A percentile compares a stretch with the other conserved stretches of the same genome.
These are phyloP conservation scores for Poeciliopsis infans DNA, from an alignment of 2,797 vertebrate genomes.

Conservation along the genomic window DNA sequence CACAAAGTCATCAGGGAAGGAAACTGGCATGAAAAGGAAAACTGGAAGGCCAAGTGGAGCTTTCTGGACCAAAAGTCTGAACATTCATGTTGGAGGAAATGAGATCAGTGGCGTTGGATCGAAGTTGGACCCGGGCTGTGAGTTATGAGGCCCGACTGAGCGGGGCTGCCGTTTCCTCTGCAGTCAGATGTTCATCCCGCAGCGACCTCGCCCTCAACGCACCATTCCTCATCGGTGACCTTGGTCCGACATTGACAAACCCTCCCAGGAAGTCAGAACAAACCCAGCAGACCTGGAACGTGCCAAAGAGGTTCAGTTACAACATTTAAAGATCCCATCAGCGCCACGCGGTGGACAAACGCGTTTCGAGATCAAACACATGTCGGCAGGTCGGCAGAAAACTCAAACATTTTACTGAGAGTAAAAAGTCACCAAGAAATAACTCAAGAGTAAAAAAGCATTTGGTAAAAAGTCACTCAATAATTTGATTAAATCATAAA, in stretches of 20 bases:
- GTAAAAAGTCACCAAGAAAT: too few species aligned
- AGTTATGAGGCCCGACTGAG: conserved; percentile 60
- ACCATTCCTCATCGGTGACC: conserved; percentile 21
- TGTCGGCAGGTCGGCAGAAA: too few species aligned
- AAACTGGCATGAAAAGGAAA: conserved; percentile 22
- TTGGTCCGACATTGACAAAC: conserved; percentile 14
- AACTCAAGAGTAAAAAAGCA: too few species aligned
- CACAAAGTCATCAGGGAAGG: conserved; percentile 9
- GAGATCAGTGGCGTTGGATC: conserved; percentile 47
- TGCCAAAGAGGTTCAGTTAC: background rate
- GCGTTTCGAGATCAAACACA: background rate
- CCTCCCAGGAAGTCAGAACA: conserved; percentile 10
- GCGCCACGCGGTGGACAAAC: background rate
- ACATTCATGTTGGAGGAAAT: conserved; percentile 37
- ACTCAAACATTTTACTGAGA: too few species aligned
- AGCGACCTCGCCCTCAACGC: conserved; percentile 54
- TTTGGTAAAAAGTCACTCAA: too few species aligned
- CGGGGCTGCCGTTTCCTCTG: conserved; percentile 53
- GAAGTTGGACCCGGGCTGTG: conserved; percentile 50
- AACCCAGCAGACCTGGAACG: conserved; percentile 1
- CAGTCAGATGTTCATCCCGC: conserved; percentile 30
- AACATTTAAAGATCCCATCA: background rate
- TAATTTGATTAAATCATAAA: too few species aligned
- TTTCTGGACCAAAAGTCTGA: conserved; percentile 26
- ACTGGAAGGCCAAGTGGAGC: conserved; percentile 43